Base-by-base conservation (phyloP, 2,888 invertebrate species). In the Pelosia muscerda region DNA sequence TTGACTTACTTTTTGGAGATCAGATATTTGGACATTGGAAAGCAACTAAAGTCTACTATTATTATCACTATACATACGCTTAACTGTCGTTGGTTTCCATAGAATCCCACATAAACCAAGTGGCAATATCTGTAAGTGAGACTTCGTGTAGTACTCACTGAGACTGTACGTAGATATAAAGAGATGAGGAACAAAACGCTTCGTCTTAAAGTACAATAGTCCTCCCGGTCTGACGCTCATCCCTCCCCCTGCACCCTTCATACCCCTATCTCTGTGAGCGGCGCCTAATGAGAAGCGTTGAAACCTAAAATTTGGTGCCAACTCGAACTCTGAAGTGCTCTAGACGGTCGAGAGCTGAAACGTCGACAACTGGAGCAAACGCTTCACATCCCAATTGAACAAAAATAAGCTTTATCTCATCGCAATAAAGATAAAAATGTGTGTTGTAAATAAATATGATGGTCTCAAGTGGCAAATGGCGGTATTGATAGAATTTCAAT, bases 271-370 rank as follows among this genome's bases (percentile, higher is more conserved):
- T 80, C 86, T 86, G 81, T 83, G 85, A 90, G 83, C 88, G 86
- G 83, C 85, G 87, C 85, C 90, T 94, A 94, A 94, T 93, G 93
- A 93, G 93, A 92, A 92, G 88, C 92, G 91, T 90, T 88, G 91
- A 88, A 88, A 92, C 88, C 92, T 92, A 90, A 94, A 94, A 94
- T 94, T 93, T 90, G 91, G 93, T 91, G 92, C 93, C 93, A 93
- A 92, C 92, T 94, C 93, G 89, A 93, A 93, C 91, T 91, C 87
- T 88, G 84, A 87, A 93, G 90, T 89, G 87, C 88, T 86, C 88
- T 90, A 86, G 85, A 89, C 80, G 73, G 79, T 81, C 76, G 79
- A 88, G 86, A 81, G 83, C 82, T 81, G 81, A 83, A 88, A 83
- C 81, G 83, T 77, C 82, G 81, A 79, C 75, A 83, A 83, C 82